phyloP scores from a whole-genome alignment of 2,797 vertebrate genomes.

The Hippopotamyrus pictus region DNA sequence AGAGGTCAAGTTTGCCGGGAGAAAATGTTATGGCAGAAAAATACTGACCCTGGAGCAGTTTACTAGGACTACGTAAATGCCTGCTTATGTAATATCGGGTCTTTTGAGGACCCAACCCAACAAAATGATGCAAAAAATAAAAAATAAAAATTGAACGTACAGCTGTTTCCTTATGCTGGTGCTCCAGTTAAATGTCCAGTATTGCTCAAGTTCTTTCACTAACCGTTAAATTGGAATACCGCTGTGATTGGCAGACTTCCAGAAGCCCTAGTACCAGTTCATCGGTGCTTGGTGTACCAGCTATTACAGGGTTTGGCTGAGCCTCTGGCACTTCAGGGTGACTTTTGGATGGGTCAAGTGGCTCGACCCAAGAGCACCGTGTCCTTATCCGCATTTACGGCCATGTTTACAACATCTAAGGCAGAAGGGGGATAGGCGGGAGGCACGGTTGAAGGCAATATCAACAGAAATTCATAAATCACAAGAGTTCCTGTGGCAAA shows the following conservation, averaged over 20 bases:
- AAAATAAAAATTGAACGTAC: slow-evolving; percentile 22
- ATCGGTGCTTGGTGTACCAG: neutral
- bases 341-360: neutral
- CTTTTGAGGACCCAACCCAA: slow-evolving; percentile 25
- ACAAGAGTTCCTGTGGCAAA: neutral
- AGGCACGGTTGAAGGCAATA: neutral
- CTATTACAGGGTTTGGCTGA: neutral
- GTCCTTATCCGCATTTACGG: neutral
- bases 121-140: slow-evolving; percentile 20
- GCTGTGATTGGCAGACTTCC: neutral
- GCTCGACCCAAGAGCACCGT: neutral
- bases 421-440: neutral
- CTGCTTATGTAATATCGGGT: slow-evolving; percentile 25
- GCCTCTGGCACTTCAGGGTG: neutral
- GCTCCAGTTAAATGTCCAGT: neutral
- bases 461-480: neutral
- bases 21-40: slow-evolving; percentile 34
- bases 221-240: neutral
- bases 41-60: slow-evolving; percentile 25
- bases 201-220: neutral
- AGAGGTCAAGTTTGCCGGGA: slow-evolving; percentile 26
- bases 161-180: slow-evolving; percentile 28
- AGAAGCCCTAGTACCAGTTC: neutral
- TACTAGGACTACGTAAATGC: slow-evolving; percentile 21
- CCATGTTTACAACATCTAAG: neutral